These are phyloP conservation scores for Propsilocerus akamusi DNA, from an alignment of 1,140 invertebrate genomes.

Conservation along the genomic window DNA sequence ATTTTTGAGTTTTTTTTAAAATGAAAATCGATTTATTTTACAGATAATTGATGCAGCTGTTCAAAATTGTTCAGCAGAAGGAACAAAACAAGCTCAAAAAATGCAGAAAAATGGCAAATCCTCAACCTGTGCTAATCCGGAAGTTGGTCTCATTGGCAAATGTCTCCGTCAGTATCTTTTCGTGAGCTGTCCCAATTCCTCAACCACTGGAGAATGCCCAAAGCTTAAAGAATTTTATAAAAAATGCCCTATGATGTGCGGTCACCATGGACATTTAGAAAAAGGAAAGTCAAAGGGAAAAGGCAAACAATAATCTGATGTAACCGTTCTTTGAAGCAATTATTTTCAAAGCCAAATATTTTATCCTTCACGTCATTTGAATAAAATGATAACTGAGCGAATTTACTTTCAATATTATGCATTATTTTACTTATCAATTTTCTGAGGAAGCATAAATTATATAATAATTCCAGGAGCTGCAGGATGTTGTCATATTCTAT, in stretches of 20 bases:
- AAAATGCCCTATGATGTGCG: background rate
- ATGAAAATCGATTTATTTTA: too few species aligned
- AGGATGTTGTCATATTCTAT: too few species aligned
- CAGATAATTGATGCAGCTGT: too few species aligned
- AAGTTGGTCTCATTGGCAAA: background rate
- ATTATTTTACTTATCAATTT: background rate
- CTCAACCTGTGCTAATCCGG: background rate
- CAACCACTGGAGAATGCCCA: background rate
- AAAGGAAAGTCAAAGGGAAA: background rate
- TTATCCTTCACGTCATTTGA: too few species aligned
- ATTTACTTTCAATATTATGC: too few species aligned
- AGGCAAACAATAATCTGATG: background rate
- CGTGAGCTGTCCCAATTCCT: background rate
- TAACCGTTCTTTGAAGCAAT: background rate
- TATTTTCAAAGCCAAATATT: background rate
- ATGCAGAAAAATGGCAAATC: background rate
- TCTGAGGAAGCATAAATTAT: too few species aligned
- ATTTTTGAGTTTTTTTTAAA: too few species aligned
- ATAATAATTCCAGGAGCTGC: too few species aligned
- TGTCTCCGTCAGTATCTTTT: background rate
- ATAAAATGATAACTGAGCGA: too few species aligned
- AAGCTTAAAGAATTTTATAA: background rate
- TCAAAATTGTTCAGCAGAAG: background rate
- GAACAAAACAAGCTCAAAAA: background rate
- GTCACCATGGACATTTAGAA: background rate